Conservation (phyloP, 2,113 vertebrate genomes). For the Tringa solitaria region DNA sequence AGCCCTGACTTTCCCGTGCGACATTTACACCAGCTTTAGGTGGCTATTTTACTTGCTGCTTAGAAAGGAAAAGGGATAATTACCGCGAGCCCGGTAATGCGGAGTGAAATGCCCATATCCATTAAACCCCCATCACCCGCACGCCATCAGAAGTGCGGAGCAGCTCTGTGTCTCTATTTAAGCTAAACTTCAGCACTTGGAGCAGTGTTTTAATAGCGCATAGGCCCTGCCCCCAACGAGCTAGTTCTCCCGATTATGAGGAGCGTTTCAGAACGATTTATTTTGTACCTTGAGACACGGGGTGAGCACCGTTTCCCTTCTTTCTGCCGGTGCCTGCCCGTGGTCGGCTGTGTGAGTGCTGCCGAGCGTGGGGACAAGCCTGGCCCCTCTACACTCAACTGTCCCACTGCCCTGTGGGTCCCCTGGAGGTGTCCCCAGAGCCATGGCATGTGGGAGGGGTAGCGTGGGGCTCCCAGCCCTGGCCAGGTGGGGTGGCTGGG, state of each 20-base stretch:
- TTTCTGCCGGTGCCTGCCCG: background rate
- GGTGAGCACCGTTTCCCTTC: fast-evolving
- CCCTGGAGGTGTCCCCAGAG: background rate
- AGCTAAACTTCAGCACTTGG: background rate
- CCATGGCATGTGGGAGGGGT: fast-evolving
- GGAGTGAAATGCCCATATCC: background rate
- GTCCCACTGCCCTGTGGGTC: background rate
- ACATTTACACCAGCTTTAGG: slow-evolving; percentile 11
- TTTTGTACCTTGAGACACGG: fast-evolving
- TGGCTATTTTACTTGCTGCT: slow-evolving; percentile 20
- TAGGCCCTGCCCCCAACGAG: background rate
- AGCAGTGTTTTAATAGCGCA: background rate
- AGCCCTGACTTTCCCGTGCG: background rate
- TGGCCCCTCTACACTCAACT: fast-evolving
- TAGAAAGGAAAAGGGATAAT: slow-evolving; percentile 53
- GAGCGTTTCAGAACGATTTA: fast-evolving
- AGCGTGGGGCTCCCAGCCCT: fast-evolving
- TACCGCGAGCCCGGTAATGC: background rate
- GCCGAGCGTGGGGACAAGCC: background rate
- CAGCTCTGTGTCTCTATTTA: background rate
- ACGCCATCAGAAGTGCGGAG: background rate
- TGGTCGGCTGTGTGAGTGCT: background rate
- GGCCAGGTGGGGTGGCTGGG: background rate
- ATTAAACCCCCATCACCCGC: background rate
- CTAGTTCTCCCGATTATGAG: background rate